Percentiles rank a stretch among this genome's conserved stretches.
Evolutionary conservation across 2,113 vertebrate genomes (phyloP).

Genomic region (Syrmaticus mikado): DNA sequence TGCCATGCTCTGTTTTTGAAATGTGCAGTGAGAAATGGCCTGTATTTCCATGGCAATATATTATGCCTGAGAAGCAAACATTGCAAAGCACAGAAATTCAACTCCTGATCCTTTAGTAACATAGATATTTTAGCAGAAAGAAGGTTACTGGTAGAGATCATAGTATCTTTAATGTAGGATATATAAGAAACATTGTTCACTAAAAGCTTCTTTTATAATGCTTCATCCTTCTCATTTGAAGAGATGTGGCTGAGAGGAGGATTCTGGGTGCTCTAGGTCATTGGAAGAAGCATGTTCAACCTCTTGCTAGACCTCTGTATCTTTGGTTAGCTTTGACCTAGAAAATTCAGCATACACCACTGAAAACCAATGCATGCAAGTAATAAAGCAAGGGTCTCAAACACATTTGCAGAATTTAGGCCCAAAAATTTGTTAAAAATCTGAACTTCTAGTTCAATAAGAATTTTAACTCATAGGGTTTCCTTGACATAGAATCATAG

Average conservation of each 20-base stretch:
- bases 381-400: neutral
- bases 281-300: neutral
- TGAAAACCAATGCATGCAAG: neutral
- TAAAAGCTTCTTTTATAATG: neutral
- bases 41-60: conserved; percentile 35
- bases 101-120: neutral
- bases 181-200: neutral
- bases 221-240: neutral
- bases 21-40: conserved; percentile 22
- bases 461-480: neutral
- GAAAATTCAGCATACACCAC: neutral
- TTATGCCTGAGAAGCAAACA: conserved; percentile 36
- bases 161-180: neutral
- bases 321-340: neutral
- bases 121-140: conserved; percentile 38
- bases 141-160: neutral
- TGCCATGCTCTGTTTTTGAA: conserved; percentile 56
- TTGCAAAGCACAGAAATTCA: conserved; percentile 34
- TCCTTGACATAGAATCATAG: neutral
- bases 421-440: neutral
- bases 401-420: neutral
- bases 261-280: neutral
- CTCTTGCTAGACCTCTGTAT: neutral
- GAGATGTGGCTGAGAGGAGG: neutral
- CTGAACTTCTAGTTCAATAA: neutral